Percentiles rank a stretch among this genome's conserved stretches.
phyloP scores from a whole-genome alignment of 2,888 invertebrate genomes.

The Euphydryas editha region DNA sequence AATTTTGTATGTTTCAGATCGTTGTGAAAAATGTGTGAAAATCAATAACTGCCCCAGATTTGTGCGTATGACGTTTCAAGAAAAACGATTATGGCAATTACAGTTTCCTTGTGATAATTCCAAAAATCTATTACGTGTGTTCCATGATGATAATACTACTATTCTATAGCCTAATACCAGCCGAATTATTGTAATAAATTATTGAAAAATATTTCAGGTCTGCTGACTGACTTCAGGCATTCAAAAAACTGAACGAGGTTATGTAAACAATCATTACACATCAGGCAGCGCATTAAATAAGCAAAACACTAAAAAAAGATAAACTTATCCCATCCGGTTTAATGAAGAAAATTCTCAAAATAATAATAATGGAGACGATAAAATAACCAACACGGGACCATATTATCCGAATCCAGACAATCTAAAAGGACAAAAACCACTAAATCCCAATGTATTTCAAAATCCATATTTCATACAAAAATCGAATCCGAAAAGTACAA shows the following conservation, averaged over 20 bases:
- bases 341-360: neutral
- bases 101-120: constrained; percentile 54
- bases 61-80: constrained; percentile 51
- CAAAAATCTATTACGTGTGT: constrained; percentile 45
- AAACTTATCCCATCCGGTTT: neutral
- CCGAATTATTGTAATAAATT: neutral
- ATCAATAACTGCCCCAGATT: constrained; percentile 56
- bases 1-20: constrained; percentile 46
- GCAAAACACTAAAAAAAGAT: neutral
- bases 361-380: neutral
- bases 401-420: constrained; percentile 16
- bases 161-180: too few relatives aligned
- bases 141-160: too few relatives aligned
- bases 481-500: constrained; percentile 30
- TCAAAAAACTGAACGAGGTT: constrained; percentile 46
- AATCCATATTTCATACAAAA: constrained; percentile 16
- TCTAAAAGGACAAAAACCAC: constrained; percentile 6
- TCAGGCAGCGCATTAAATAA: constrained; percentile 13
- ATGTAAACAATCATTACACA: constrained; percentile 9
- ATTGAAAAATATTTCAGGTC: constrained; percentile 48
- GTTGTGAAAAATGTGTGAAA: constrained; percentile 60
- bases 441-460: constrained; percentile 15
- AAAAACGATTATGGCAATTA: constrained; percentile 57
- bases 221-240: constrained; percentile 58
- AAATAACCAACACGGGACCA: neutral